Evolutionary conservation across 2,888 invertebrate genomes (phyloP).

Genomic region (Tenthredo livida): DNA sequence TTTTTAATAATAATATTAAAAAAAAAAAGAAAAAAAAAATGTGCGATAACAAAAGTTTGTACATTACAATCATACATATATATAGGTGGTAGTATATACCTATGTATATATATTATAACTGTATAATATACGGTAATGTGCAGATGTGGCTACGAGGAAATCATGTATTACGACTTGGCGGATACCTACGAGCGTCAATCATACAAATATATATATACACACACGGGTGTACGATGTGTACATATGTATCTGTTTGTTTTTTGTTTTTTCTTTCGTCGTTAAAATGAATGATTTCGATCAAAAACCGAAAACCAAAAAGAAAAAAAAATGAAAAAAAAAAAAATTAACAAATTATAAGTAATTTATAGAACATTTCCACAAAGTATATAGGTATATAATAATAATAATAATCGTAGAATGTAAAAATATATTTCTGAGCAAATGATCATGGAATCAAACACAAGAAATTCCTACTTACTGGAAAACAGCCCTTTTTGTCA

Average conservation of each 20-base stretch:
- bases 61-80: background rate
- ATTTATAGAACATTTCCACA: background rate
- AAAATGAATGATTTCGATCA: background rate
- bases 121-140: constrained; percentile 27
- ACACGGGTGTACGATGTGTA: background rate
- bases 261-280: background rate
- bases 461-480: constrained; percentile 83
- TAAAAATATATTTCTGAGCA: constrained; percentile 19
- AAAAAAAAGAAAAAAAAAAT: background rate
- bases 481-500: constrained; percentile 83
- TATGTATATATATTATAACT: background rate
- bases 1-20: background rate
- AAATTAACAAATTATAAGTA: background rate
- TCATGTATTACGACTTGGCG: constrained; percentile 30
- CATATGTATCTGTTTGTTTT: background rate
- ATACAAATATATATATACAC: background rate
- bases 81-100: background rate
- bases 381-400: background rate
- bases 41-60: background rate
- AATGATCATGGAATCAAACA: constrained; percentile 66
- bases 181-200: constrained; percentile 31
- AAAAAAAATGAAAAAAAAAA: background rate
- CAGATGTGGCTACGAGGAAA: background rate
- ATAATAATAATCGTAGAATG: background rate
- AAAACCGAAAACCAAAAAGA: background rate